Conservation (phyloP, 2,888 invertebrate species). For the Macrosiphum euphorbiae region DNA sequence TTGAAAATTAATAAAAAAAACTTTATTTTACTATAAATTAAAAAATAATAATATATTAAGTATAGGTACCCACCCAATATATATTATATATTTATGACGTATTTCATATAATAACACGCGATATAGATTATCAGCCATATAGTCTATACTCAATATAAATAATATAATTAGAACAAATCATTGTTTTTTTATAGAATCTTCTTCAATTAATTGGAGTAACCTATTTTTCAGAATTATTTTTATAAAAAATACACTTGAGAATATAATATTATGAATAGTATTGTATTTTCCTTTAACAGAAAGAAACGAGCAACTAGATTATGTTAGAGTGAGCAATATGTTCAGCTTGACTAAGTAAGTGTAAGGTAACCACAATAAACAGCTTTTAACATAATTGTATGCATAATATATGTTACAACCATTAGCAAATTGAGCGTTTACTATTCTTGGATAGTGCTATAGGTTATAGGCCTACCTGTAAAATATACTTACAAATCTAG, state of each 20-base stretch:
- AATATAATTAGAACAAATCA: not conserved
- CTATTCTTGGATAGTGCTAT: not conserved
- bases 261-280: not conserved
- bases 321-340: not conserved
- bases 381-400: constrained; percentile 41
- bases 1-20: not conserved
- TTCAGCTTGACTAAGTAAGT: not conserved
- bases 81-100: not conserved
- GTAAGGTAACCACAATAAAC: not conserved
- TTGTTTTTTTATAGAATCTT: not conserved
- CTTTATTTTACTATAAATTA: not conserved
- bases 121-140: not conserved
- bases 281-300: not conserved
- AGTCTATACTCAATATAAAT: not conserved
- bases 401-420: constrained; percentile 22
- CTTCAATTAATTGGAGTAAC: not conserved
- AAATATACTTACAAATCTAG: not conserved
- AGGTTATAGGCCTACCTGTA: not conserved
- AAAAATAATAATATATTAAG: not conserved
- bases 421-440: constrained; percentile 25
- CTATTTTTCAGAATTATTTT: not conserved
- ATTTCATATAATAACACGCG: not conserved
- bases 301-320: not conserved
- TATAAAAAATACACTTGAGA: not conserved
- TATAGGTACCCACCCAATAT: not conserved